These are phyloP conservation scores for Brachypterus glaber DNA, from an alignment of 2,888 invertebrate genomes.

Conservation along the genomic window DNA sequence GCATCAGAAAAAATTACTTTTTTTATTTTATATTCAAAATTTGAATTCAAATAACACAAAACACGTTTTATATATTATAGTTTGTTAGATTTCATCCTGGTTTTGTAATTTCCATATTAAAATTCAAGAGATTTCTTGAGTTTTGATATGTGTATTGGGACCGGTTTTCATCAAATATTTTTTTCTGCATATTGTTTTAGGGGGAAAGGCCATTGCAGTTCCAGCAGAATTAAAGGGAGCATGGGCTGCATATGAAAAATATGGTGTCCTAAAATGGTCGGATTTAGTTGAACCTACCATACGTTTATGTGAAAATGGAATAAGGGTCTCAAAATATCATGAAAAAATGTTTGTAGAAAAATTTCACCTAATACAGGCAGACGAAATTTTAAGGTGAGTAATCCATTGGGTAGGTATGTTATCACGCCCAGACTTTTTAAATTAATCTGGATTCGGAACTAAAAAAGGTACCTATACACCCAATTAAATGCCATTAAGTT, in stretches of 20 bases:
- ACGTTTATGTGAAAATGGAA: slow-evolving; percentile 58
- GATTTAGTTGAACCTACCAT: slow-evolving; percentile 69
- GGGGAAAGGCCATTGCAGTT: slow-evolving; percentile 64
- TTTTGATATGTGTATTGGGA: slow-evolving; percentile 38
- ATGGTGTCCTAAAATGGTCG: slow-evolving; percentile 66
- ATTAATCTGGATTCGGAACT: no score
- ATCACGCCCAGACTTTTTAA: no score
- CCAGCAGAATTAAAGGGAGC: slow-evolving; percentile 84
- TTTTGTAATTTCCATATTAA: not conserved
- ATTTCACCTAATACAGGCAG: no score
- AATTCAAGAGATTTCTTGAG: not conserved
- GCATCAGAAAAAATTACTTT: no score
- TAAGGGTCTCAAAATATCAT: slow-evolving; percentile 55
- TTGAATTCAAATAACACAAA: not conserved
- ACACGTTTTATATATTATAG: not conserved
- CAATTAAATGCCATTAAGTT: no score
- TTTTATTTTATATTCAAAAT: no score
- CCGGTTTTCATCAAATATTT: no score
- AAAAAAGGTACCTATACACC: no score
- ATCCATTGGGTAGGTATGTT: no score
- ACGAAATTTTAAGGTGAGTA: no score
- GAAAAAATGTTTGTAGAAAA: slow-evolving; percentile 48
- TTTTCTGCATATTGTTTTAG: not conserved
- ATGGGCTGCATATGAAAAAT: slow-evolving; percentile 60
- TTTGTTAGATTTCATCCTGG: not conserved